Base-by-base conservation (phyloP, 2,797 vertebrate species). In the Onychomys arenicola region DNA sequence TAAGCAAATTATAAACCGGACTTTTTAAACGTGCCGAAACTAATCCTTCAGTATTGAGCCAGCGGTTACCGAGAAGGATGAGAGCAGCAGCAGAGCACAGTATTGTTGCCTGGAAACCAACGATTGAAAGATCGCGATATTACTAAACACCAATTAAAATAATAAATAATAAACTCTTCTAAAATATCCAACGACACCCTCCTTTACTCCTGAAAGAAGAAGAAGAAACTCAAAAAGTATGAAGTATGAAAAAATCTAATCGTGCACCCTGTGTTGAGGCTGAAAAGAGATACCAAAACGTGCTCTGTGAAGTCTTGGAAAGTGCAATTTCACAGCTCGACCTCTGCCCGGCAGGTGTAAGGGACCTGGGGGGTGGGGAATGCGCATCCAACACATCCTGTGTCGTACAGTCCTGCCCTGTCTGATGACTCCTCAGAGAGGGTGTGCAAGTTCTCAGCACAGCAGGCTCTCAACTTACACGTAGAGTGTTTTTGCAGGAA, bases 131-230 rank as follows among this genome's bases (percentile, higher is more conserved):
- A n/a, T n/a, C n/a, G 65, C 55, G 29, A 87, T 52, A 46, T 37
- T 83, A 85, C 43, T 67, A 52, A 92, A 78, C 46, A 73, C 32
- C 52, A 25, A 83, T 82, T 85, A 57, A 23, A 23, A 12, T 23
- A 29, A 80, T 40, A 95, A 81, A 63, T 11, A n/a, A 80, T 40
- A 95, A 81, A 63, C 14, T 52, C 69, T 94, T 82, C 80, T 80
- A 87, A 95, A 93, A 94, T 90, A 84, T 52, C 73, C 61, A 94
- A 96, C n/a, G 86, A 77, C 40, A 93, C 13, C 86, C 32, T 76
- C 37, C 6, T 81, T 61, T 86, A 88, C 29, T 75, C 52, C 7
- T 43, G 7, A 3, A 25, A 89, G 83, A 91, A 81, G 37, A 34
- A 32, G 7, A 40, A 23, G 2, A 40, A 73, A 75, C n/a, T 78